phyloP scores from a whole-genome alignment of 2,113 vertebrate genomes.

The Neotoma lepida region DNA sequence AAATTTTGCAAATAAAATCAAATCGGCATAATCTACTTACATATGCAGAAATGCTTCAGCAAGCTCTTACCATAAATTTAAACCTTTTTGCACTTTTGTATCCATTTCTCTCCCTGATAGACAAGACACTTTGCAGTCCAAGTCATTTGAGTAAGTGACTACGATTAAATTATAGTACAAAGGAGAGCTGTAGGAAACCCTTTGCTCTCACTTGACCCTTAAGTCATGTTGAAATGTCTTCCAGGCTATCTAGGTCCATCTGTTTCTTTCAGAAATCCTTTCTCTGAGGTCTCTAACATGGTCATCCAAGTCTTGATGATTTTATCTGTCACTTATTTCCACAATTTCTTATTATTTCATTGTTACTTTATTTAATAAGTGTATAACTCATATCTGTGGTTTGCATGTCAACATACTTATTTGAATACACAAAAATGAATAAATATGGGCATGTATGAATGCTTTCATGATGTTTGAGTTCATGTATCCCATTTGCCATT shows the following conservation, averaged over 20 bases:
- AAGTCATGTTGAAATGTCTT: not conserved
- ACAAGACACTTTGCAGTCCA: not conserved
- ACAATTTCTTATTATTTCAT: slow-evolving; percentile 10
- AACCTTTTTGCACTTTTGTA: slow-evolving; percentile 34
- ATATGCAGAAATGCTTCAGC: not conserved
- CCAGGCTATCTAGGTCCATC: not conserved
- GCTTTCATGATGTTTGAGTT: not conserved
- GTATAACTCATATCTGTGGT: not conserved
- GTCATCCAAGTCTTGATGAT: not conserved
- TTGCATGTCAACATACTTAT: not conserved
- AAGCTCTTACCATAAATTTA: slow-evolving; percentile 59
- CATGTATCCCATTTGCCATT: not conserved
- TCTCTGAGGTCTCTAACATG: not conserved
- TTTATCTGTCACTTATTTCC: not conserved
- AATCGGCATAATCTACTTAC: not conserved
- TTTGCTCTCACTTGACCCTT: not conserved
- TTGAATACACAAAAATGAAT: not conserved
- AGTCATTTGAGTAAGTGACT: not conserved
- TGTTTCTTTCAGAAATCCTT: not conserved
- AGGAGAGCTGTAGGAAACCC: not conserved
- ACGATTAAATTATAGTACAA: not conserved
- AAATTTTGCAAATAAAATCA: slow-evolving; percentile 68
- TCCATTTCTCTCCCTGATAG: not conserved
- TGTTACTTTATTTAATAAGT: not conserved
- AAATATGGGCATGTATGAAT: not conserved